Conservation (phyloP, 2,113 vertebrate genomes). For the Carassius carassius region DNA sequence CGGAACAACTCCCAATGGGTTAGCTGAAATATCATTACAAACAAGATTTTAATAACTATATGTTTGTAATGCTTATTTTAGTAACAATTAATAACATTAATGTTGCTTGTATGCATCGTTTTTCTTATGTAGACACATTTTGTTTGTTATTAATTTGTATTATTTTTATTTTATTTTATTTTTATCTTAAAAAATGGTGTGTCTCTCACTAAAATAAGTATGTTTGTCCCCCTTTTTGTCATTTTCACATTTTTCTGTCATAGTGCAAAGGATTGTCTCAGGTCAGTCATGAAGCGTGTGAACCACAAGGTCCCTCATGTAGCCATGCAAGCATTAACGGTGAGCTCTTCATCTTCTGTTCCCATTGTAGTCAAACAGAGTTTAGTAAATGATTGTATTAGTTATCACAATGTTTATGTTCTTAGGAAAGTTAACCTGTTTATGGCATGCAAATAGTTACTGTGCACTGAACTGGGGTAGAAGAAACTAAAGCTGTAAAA, state of each 20-base stretch:
- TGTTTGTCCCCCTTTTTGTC: background rate
- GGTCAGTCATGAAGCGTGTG: slow-evolving; percentile 92
- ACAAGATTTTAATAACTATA: background rate
- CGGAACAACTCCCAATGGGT: slow-evolving; percentile 91
- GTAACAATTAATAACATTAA: background rate
- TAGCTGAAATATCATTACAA: slow-evolving; percentile 56
- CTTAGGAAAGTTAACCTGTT: background rate
- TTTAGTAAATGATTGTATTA: background rate
- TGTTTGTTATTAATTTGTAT: background rate
- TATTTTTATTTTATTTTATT: background rate
- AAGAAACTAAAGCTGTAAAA: background rate
- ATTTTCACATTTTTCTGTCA: slow-evolving; percentile 13
- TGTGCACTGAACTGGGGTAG: background rate
- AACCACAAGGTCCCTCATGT: slow-evolving; percentile 97
- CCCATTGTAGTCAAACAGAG: background rate
- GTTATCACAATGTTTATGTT: background rate
- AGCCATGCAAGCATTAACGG: slow-evolving; percentile 92
- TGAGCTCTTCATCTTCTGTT: slow-evolving; percentile 70
- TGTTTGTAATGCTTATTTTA: background rate
- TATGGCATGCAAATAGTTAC: background rate
- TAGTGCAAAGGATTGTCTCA: slow-evolving; percentile 93
- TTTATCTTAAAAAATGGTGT: too few species aligned
- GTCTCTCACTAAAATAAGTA: background rate
- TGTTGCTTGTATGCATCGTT: background rate
- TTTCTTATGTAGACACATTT: background rate